Evolutionary conservation across 2,888 invertebrate genomes (phyloP).

Genomic region (Andrena praecox): DNA sequence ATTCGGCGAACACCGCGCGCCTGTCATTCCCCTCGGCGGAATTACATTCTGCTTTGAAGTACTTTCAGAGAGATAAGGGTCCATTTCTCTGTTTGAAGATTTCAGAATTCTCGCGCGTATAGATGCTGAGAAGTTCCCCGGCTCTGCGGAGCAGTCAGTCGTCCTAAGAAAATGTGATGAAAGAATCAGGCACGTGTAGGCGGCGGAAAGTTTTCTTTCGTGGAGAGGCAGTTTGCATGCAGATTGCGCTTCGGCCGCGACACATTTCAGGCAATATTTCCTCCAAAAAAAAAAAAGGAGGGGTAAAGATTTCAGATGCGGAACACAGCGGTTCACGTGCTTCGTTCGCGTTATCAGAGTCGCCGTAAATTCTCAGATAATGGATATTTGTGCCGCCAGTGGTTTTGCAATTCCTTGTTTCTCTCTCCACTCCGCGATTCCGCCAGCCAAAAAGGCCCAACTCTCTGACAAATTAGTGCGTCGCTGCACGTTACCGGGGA

Average conservation of each 20-base stretch:
- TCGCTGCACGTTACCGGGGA: not conserved
- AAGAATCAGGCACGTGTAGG: not conserved
- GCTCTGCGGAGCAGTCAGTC: no score
- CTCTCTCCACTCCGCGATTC: not conserved
- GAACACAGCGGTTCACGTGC: constrained; percentile 9
- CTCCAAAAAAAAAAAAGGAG: not conserved
- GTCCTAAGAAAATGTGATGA: not conserved
- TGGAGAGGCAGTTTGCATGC: not conserved
- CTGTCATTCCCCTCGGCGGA: no score
- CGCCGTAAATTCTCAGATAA: constrained; percentile 27
- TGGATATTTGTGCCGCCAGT: constrained; percentile 25
- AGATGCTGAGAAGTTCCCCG: no score
- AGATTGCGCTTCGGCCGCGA: constrained; percentile 8
- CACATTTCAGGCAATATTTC: constrained; percentile 13
- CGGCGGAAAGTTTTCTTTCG: constrained; percentile 2
- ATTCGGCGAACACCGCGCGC: no score
- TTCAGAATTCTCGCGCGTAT: no score
- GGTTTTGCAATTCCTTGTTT: not conserved
- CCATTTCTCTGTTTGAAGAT: no score
- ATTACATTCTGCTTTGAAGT: no score
- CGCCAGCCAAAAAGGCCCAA: not conserved
- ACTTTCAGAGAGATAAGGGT: no score
- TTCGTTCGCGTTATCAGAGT: constrained; percentile 9
- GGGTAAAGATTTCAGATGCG: constrained; percentile 15
- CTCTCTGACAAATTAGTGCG: constrained; percentile 2